Conservation (phyloP, 2,797 vertebrate species). For the Heliangelus exortis region DNA sequence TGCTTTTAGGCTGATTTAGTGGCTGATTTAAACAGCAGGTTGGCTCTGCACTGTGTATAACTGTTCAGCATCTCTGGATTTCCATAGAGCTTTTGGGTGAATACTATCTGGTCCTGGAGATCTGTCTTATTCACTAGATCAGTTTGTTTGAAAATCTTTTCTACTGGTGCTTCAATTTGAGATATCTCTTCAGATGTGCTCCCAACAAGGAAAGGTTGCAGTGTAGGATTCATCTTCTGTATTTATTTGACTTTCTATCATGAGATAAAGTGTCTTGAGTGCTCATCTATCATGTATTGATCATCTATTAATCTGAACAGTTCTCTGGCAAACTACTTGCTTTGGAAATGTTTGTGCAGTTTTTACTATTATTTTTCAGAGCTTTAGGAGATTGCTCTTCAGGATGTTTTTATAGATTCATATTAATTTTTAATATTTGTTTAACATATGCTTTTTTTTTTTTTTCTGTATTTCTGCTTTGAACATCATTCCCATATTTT, state of each 20-base stretch:
- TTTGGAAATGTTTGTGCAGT: not conserved
- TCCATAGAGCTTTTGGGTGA: not conserved
- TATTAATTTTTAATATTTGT: not conserved
- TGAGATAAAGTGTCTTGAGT: not conserved
- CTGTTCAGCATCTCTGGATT: not conserved
- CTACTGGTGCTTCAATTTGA: not conserved
- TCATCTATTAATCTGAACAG: slow-evolving; percentile 1
- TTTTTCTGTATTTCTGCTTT: not conserved
- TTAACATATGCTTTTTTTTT: not conserved
- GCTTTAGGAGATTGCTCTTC: not conserved
- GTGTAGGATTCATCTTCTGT: not conserved
- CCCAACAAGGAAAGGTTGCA: not conserved
- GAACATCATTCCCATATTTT: not conserved
- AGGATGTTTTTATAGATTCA: not conserved
- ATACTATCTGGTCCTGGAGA: slow-evolving; percentile 6
- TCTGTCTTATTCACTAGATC: not conserved
- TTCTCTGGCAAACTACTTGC: not conserved
- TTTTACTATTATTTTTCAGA: slow-evolving; percentile 8
- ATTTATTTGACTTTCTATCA: slow-evolving; percentile 15
- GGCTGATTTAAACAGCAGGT: slow-evolving; percentile 14
- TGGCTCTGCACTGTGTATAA: not conserved
- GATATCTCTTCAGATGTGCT: not conserved
- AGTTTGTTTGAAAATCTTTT: slow-evolving; percentile 45
- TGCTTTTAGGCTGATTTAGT: not conserved
- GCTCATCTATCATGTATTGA: slow-evolving; percentile 3